Percentiles rank a stretch among this genome's conserved stretches.
These are phyloP conservation scores for Pseudorhombus dupliciocellatus DNA, from an alignment of 2,113 vertebrate species.

Conservation along the genomic window DNA sequence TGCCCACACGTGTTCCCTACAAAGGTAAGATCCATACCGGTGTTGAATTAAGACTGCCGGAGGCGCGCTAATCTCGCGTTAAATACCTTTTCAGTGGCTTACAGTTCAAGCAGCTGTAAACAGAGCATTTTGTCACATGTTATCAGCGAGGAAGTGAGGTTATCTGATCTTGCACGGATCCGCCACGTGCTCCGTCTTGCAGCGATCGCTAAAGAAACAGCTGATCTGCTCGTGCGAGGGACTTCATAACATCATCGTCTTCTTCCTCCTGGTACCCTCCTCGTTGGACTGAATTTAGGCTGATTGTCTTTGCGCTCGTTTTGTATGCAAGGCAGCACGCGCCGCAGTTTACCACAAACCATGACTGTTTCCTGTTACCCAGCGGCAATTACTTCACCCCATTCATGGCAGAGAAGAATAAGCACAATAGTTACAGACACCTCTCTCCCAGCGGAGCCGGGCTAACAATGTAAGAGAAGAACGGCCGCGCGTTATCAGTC, in stretches of 20 bases:
- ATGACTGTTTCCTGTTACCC: constrained; percentile 58
- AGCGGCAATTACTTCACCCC: constrained; percentile 68
- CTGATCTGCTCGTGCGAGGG: constrained; percentile 22
- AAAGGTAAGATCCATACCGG: constrained; percentile 24
- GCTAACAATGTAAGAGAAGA: constrained; percentile 58
- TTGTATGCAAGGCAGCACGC: constrained; percentile 57
- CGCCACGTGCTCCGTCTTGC: constrained; percentile 4
- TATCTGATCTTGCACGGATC: constrained; percentile 20
- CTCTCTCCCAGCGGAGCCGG: constrained; percentile 48
- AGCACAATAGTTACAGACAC: constrained; percentile 64
- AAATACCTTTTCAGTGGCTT: constrained; percentile 24
- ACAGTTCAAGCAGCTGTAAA: constrained; percentile 16
- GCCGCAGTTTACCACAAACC: constrained; percentile 58
- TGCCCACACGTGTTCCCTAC: constrained; percentile 36
- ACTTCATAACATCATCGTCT: constrained; percentile 35
- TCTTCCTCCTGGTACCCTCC: constrained; percentile 37
- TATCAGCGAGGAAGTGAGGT: constrained; percentile 13
- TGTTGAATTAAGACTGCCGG: constrained; percentile 25
- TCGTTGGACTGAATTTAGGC: constrained; percentile 60
- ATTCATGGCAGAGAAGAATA: constrained; percentile 69
- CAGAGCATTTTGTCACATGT: constrained; percentile 13
- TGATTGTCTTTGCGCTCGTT: constrained; percentile 57
- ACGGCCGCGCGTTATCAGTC: constrained; percentile 55
- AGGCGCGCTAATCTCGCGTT: constrained; percentile 27
- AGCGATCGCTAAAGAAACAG: constrained; percentile 12